Base-by-base conservation (phyloP, 2,797 vertebrate genomes). In the Microhierax caerulescens region DNA sequence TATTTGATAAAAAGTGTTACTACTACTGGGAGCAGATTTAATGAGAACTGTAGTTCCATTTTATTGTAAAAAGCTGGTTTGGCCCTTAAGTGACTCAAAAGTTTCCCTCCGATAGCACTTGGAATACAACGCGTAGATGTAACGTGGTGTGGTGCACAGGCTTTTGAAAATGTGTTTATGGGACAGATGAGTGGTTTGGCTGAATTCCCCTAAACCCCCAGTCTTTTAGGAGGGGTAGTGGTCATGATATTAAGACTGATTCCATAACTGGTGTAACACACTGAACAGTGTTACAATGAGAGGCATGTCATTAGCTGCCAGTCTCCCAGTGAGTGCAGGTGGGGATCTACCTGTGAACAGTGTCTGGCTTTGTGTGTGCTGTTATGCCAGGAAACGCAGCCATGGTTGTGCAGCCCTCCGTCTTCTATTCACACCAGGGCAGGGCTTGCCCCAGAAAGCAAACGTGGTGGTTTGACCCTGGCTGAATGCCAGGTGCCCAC, bases 191-290 rank as follows among this genome's bases (percentile, higher is more conserved):
- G 63, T 6, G 13, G 25, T 60, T 93, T 82, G 70, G 51, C 90
- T 95, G 74, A 85, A 97, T 95, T 97, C 92, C 93, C 96, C 93
- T 85, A 96, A 89, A 93, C 95, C 5, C 67, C 90, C 88, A 25
- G 18, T 34, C 17, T 57, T 73, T 22, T 32, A 28, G 74, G 50
- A 63, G 68, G 7, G 61, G 24, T 0, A 34, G 53, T 1, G 12
- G 25, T 56, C 39, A 79, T 22, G 37, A 36, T 51, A 5, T 51
- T 8, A 8, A 50, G n/a, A 10, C 43, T 41, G 23, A 13, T 51
- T 48, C 50, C 22, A 4, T 23, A 15, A 8, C 4, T 69, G 76
- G 27, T 73, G 24, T 45, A 43, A 64, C 28, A 48, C 17, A 10
- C 23, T 32, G 19, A 56, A 56, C 4, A 72, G 21, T 15, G n/a